These are phyloP conservation scores for Panagrolaimus sp. DNA, from an alignment of 1,140 invertebrate species.

Conservation along the genomic window DNA sequence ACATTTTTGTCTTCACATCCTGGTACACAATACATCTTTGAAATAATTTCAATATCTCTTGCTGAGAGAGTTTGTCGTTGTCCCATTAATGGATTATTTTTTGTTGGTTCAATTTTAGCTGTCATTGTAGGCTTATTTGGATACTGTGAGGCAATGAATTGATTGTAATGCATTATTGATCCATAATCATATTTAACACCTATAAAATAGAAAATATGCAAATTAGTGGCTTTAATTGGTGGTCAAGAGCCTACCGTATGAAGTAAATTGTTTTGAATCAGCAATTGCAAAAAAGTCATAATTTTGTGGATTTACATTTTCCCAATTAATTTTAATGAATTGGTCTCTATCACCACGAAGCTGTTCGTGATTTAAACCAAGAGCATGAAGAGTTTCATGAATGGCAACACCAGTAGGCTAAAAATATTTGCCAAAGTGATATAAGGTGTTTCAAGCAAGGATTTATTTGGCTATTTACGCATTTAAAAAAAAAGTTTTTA, in stretches of 20 bases:
- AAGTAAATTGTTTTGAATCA: slow-evolving; percentile 48
- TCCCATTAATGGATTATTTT: slow-evolving; percentile 42
- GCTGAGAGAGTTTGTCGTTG: slow-evolving; percentile 36
- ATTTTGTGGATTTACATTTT: slow-evolving; percentile 61
- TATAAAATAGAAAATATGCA: too few relatives aligned
- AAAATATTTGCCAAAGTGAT: too few relatives aligned
- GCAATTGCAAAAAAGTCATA: slow-evolving; percentile 53
- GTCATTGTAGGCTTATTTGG: slow-evolving; percentile 43
- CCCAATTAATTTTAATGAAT: slow-evolving; percentile 61
- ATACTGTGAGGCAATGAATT: slow-evolving; percentile 19
- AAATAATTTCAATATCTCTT: slow-evolving; percentile 42
- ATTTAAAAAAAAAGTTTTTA: too few relatives aligned
- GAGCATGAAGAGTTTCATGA: slow-evolving; percentile 63
- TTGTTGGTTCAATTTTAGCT: slow-evolving; percentile 38
- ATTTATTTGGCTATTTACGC: too few relatives aligned
- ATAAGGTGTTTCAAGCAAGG: too few relatives aligned
- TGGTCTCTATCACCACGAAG: slow-evolving; percentile 63
- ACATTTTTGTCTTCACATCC: slow-evolving; percentile 47
- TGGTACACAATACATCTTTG: slow-evolving; percentile 51
- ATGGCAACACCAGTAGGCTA: slow-evolving; percentile 60
- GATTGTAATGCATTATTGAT: slow-evolving; percentile 47
- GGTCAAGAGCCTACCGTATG: too few relatives aligned
- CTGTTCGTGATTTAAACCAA: slow-evolving; percentile 65
- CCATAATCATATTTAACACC: slow-evolving; percentile 46
- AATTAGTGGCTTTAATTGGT: too few relatives aligned